Evolutionary conservation across 2,888 invertebrate species (phyloP), one percentile per base, ranked within the genome.

Genomic region (Celastrina argiolus): DNA sequence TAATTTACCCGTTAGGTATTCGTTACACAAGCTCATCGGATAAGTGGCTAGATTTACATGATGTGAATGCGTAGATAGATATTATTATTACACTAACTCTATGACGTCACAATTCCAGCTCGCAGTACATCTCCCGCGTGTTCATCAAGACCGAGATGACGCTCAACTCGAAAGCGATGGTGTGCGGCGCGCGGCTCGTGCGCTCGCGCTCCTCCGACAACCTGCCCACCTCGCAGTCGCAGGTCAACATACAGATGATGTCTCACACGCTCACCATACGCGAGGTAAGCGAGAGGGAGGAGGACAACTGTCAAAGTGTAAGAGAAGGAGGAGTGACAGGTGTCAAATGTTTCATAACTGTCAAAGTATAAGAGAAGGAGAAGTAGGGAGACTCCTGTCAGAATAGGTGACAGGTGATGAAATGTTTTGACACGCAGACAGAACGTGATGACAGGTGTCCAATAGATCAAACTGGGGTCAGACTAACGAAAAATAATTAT

Each of bases 111-210:
- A n/a, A 41, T 67, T 67, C 16, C 83, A 97, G 97, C 88, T 96
- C 98, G 84, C 96, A 96, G 83, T 97, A 98, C 93, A 97, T 98
- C 89, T 95, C 96, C 86, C 94, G 97, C 84, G 96, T 98, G 79
- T 97, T 97, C 89, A 93, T 97, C 78, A 96, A 97, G 92, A 97
- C 97, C 80, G 98, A 98, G 92, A 97, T 98, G 97, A 94, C 96
- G 78, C 92, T 98, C 76, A 97, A 97, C 88, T 97, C 97, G 83
- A 95, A 95, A 82, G 94, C 94, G 77, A 95, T 95, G 79, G 93
- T 96, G 79, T 94, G 94, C 73, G 95, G 96, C 66, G 94, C 95
- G 77, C 94, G 95, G 77, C 92, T 97, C 81, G 94, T 95, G 68
- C 92, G 96, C 79, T 97, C 97, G 74, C 93, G 97, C 77, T 97